Evolutionary conservation across 2,888 invertebrate species (phyloP).

Genomic region (Dicyrtomina minuta): DNA sequence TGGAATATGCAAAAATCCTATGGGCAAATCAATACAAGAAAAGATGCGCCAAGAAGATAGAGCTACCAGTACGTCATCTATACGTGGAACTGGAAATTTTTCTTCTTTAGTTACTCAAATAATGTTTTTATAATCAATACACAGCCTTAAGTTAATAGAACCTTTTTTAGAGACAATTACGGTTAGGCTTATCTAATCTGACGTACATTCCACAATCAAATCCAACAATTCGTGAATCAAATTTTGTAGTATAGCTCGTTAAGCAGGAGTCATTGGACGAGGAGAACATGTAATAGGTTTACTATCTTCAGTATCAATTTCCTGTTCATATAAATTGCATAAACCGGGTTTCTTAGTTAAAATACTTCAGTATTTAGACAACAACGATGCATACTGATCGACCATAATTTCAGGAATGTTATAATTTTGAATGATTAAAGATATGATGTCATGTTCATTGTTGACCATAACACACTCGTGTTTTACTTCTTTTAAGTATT

Average conservation of each 20-base stretch:
- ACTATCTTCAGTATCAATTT: conserved; percentile 32
- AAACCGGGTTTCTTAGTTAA: not conserved
- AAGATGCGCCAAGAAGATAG: conserved; percentile 54
- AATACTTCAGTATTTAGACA: no score
- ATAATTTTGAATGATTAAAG: no score
- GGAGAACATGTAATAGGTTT: conserved; percentile 26
- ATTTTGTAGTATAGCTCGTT: conserved; percentile 37
- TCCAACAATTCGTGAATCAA: conserved; percentile 37
- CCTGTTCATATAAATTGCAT: conserved; percentile 14
- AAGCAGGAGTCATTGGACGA: conserved; percentile 38
- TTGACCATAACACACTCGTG: no score
- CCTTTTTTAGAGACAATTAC: conserved; percentile 55
- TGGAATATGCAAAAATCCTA: conserved; percentile 55
- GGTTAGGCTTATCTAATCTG: conserved; percentile 37
- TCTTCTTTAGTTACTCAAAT: conserved; percentile 55
- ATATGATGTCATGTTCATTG: no score
- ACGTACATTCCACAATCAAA: conserved; percentile 34
- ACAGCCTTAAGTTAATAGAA: conserved; percentile 51
- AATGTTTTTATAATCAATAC: conserved; percentile 54
- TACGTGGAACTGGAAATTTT: conserved; percentile 54
- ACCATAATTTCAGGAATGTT: no score
- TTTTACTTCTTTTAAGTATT: no score
- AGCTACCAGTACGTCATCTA: conserved; percentile 55
- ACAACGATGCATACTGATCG: no score
- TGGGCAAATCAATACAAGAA: conserved; percentile 54